Evolutionary conservation across 2,797 vertebrate species (phyloP).

Genomic region (Monodelphis domestica): DNA sequence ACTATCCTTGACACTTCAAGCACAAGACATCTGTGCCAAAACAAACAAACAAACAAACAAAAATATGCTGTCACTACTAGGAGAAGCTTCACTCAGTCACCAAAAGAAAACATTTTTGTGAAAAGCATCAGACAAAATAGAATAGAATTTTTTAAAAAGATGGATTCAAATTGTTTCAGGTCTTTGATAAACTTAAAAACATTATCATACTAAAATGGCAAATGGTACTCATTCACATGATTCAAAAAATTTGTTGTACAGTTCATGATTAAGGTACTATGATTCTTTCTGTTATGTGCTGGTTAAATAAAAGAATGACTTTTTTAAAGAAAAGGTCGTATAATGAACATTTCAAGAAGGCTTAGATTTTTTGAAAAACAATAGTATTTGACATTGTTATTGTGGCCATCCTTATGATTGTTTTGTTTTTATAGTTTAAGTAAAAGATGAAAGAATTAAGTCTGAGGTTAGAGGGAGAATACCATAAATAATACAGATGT

Average conservation of each 20-base stretch:
- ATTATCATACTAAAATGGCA: not conserved
- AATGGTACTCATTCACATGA: not conserved
- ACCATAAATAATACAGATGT: not conserved
- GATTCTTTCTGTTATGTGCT: not conserved
- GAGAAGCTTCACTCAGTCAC: slow-evolving; percentile 28
- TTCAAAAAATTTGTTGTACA: not conserved
- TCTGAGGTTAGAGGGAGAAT: not conserved
- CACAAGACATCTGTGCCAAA: not conserved
- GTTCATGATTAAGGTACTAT: not conserved
- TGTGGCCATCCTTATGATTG: not conserved
- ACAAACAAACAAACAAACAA: slow-evolving; percentile 14
- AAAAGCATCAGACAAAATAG: slow-evolving; percentile 16
- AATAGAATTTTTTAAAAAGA: not conserved
- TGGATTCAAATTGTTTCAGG: not conserved
- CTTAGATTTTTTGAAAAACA: not conserved
- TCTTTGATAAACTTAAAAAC: not conserved
- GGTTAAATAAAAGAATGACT: slow-evolving; percentile 9
- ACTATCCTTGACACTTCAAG: not conserved
- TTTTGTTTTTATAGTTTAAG: not conserved
- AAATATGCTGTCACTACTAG: not conserved
- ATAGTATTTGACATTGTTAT: not conserved
- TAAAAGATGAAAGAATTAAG: not conserved
- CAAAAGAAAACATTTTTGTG: not conserved
- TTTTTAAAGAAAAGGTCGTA: not conserved
- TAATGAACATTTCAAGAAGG: not conserved